Evolutionary conservation across 30 jellyfish, hydroid and myxozoan genomes (phyloP), one percentile per base, ranked within the genome.

Genomic region (Haliclystus octoradiatus): DNA sequence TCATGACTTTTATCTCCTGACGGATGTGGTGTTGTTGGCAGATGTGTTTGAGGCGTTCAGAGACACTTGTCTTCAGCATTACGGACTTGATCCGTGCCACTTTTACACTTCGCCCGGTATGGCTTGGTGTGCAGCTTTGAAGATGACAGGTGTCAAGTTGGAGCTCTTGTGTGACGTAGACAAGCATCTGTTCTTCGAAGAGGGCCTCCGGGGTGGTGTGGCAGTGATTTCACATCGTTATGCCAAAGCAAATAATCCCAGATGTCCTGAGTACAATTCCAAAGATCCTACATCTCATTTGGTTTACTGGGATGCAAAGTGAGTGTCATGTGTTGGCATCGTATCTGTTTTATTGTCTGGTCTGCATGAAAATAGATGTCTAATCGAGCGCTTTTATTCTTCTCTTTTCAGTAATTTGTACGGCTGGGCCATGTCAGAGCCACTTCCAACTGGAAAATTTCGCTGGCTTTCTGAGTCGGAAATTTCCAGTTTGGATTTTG

Each of bases 381-480:
- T n/a, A n/a, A n/a, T n/a, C n/a, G n/a, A n/a, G n/a, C n/a, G n/a
- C n/a, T n/a, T n/a, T n/a, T n/a, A n/a, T n/a, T n/a, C n/a, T n/a
- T n/a, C n/a, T n/a, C n/a, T n/a, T n/a, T n/a, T n/a, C n/a, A n/a
- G n/a, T n/a, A n/a, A n/a, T 76, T 26, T 69, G 28, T 69, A 79
- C 73, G 92, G 92, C 2, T 84, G 95, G 94, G 92, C 92, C 14
- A 84, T 84, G 95, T 0, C 69, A 1, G 83, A n/a, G n/a, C n/a
- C n/a, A n/a, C n/a, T n/a, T n/a, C n/a, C n/a, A n/a, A n/a, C n/a
- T n/a, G n/a, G n/a, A n/a, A n/a, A 79, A 28, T 74, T 82, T 40
- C 67, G 62, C 47, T 74, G 84, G 92, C 23, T 73, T 72, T 24
- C 50, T 19, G 88, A 75, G n/a, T 25, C 27, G 50, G 73, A 75